phyloP scores from a whole-genome alignment of 2,888 invertebrate species.

The Pedicia rivosa region DNA sequence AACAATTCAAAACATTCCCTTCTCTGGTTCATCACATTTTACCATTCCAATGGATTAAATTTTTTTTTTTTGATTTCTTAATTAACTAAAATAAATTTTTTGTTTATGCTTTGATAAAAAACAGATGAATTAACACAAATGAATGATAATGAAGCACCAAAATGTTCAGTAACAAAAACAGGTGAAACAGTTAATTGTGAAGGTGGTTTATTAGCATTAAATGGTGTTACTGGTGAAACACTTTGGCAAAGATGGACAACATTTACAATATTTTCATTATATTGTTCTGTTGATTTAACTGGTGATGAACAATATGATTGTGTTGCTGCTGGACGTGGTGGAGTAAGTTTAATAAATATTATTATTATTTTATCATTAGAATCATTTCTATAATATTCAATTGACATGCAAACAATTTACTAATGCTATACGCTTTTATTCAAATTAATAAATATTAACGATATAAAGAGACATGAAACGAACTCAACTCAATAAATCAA shows the following conservation, averaged over 20 bases:
- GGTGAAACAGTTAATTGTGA: slow-evolving; percentile 53
- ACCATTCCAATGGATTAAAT: too few relatives aligned
- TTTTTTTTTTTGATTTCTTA: too few relatives aligned
- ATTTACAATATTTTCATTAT: slow-evolving; percentile 55
- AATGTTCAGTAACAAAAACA: slow-evolving; percentile 43
- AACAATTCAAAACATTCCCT: too few relatives aligned
- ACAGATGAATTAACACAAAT: slow-evolving; percentile 28
- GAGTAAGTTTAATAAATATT: slow-evolving; percentile 33
- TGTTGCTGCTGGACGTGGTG: slow-evolving; percentile 53
- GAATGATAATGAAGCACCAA: slow-evolving; percentile 39
- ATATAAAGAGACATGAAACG: too few relatives aligned
- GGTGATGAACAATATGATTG: slow-evolving; percentile 54
- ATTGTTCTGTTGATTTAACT: slow-evolving; percentile 55
- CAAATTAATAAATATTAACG: too few relatives aligned
- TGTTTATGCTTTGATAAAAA: too few relatives aligned
- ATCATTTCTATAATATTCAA: not conserved
- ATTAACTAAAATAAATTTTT: too few relatives aligned
- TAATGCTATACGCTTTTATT: too few relatives aligned
- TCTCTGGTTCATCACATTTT: too few relatives aligned
- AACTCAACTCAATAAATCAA: too few relatives aligned
- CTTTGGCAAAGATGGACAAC: slow-evolving; percentile 59
- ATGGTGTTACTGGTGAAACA: slow-evolving; percentile 51
- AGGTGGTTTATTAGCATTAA: slow-evolving; percentile 60
- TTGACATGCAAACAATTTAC: too few relatives aligned
- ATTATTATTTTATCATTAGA: too few relatives aligned